These are phyloP conservation scores for Catharus minimus DNA, from an alignment of 2,113 vertebrate species.

Conservation along the genomic window DNA sequence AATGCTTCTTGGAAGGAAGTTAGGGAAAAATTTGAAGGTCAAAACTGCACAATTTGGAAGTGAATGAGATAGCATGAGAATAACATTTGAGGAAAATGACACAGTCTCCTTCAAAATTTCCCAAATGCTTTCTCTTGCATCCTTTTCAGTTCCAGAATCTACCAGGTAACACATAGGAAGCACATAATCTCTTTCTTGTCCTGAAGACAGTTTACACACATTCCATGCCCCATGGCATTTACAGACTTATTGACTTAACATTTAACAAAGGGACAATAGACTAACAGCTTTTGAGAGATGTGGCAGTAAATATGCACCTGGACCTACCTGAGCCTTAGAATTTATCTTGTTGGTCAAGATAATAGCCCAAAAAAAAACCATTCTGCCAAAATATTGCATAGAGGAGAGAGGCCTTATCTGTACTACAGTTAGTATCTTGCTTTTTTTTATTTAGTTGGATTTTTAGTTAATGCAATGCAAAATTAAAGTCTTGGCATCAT, in stretches of 20 bases:
- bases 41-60: conserved; percentile 22
- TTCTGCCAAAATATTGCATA: background rate
- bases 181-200: background rate
- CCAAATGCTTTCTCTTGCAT: background rate
- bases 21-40: background rate
- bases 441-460: background rate
- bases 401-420: background rate
- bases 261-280: background rate
- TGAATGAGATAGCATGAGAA: background rate
- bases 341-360: background rate
- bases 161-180: background rate
- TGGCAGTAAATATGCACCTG: background rate
- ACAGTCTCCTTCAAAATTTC: background rate
- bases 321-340: background rate
- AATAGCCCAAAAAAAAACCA: background rate
- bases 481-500: background rate
- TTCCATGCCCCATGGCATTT: background rate
- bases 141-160: background rate
- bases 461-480: background rate
- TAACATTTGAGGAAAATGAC: background rate
- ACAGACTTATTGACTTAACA: background rate
- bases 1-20: background rate
- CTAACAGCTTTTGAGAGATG: background rate
- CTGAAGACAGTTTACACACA: background rate
- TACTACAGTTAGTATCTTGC: background rate